Evolutionary conservation across 2,888 invertebrate species (phyloP).

Genomic region (Sinelater perroti): DNA sequence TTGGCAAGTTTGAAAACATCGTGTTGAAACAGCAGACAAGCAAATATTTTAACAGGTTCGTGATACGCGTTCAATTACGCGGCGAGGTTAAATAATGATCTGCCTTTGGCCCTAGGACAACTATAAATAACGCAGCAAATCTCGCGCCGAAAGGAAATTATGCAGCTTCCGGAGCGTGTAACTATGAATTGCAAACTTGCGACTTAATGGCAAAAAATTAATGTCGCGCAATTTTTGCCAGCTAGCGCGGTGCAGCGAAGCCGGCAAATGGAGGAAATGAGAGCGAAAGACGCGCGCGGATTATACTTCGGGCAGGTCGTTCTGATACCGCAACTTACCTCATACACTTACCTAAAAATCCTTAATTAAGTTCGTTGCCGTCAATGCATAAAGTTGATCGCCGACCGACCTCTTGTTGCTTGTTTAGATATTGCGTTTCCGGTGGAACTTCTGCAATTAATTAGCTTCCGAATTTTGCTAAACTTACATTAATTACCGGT

Average conservation of each 20-base stretch:
- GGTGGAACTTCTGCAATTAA: conserved; percentile 44
- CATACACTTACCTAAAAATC: conserved; percentile 25
- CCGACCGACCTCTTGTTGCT: conserved; percentile 39
- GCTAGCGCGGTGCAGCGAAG: conserved; percentile 39
- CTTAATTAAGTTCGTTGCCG: conserved; percentile 26
- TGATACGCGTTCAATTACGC: conserved; percentile 38
- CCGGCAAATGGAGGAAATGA: conserved; percentile 47
- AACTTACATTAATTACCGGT: conserved; percentile 28
- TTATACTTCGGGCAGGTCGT: conserved; percentile 38
- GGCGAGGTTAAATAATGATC: conserved; percentile 33
- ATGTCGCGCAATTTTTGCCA: conserved; percentile 36
- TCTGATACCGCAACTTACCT: conserved; percentile 23
- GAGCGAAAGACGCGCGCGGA: conserved; percentile 44
- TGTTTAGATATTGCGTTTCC: conserved; percentile 39
- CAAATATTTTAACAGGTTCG: conserved; percentile 25
- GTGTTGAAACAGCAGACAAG: conserved; percentile 20
- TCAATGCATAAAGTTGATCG: conserved; percentile 29
- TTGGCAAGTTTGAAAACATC: conserved; percentile 25
- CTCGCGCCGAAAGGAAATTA: conserved; percentile 44
- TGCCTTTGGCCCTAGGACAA: conserved; percentile 41
- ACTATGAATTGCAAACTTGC: conserved; percentile 45
- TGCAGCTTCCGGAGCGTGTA: conserved; percentile 32
- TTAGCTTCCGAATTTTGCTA: conserved; percentile 43
- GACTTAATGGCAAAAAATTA: conserved; percentile 42
- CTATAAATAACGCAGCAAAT: conserved; percentile 43